Conservation (phyloP, 2,797 vertebrate species). For the Periophthalmus magnuspinnatus region DNA sequence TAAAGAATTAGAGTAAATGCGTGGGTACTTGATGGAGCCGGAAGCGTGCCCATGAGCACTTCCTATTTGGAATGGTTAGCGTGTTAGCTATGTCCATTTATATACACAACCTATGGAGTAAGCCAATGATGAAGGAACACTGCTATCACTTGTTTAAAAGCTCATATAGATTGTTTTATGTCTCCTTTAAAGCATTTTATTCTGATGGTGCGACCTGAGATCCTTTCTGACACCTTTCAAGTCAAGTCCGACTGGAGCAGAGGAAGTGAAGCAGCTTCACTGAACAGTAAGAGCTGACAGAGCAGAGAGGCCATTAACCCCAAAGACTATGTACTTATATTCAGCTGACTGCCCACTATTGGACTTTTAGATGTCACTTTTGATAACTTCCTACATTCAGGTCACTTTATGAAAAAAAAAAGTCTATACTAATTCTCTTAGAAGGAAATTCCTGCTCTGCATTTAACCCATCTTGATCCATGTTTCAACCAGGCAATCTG, state of each 20-base stretch:
- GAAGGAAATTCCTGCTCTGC: no score
- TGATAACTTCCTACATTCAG: background rate
- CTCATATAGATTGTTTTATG: no score
- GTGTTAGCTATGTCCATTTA: no score
- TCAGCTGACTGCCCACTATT: conserved; percentile 20
- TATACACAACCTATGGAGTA: no score
- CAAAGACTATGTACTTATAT: conserved; percentile 4
- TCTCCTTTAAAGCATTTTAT: background rate
- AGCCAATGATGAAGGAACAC: no score
- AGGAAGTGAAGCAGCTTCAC: conserved; percentile 11
- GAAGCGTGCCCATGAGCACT: no score
- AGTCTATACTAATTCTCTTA: background rate
- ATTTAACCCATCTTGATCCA: no score
- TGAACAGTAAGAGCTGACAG: conserved; percentile 17
- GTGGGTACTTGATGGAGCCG: no score
- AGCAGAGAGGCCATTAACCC: conserved; percentile 26
- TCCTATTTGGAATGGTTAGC: no score
- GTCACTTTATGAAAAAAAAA: conserved; percentile 3
- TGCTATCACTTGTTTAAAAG: no score
- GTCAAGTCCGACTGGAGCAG: conserved; percentile 9
- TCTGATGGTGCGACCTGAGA: conserved; percentile 14
- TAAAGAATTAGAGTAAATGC: no score
- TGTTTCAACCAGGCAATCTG: no score
- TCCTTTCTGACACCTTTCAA: conserved; percentile 6
- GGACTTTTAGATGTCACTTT: conserved; percentile 28